Base-by-base conservation (phyloP, 2,888 invertebrate genomes). In the Globia sparganii region DNA sequence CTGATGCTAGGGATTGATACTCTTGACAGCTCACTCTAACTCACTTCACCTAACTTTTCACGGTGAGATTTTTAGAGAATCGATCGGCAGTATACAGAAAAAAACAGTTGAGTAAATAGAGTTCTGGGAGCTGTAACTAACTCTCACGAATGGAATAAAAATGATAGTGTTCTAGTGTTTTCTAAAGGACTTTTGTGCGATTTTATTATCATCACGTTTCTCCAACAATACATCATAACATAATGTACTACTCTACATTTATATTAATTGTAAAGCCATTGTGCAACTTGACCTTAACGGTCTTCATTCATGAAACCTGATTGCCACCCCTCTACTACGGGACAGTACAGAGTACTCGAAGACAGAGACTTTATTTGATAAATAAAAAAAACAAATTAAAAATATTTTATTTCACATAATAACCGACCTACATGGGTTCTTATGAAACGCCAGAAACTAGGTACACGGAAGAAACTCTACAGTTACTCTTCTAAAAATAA, bases 301-400 rank as follows among this genome's bases (percentile, higher is more conserved):
- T 71, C 31, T 79, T 72, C 84, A 82, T 82, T 77, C 78, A 77
- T 87, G 84, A 90, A 90, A 88, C 80, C 73, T 69, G 87, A 84
- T 85, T 83, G 66, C 75, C 70, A 85, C 85, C 84, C 89, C 85
- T 84, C 86, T 69, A 75, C 72, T 72, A 59, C 69, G 58, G 65
- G 46, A 70, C n/a, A 31, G 2, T 37, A 79, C 71, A 88, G 87
- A 87, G 88, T 81, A 88, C n/a, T 28, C 8, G 0, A 11, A 15
- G 11, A n/a, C 34, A 87, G 89, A 88, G 74, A 77, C 40, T 70
- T 28, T 13, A 2, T 49, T 59, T 58, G 2, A 61, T 21, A 34
- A 34, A n/a, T 15, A 21, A 4, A 1, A 40, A 40, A 40, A 9
- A 9, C 9, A 9, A 40, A 40, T 37, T 37, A 4, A 37, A 28